Conservation (phyloP, 1,140 invertebrate genomes). For the Drosophila trapezifrons region DNA sequence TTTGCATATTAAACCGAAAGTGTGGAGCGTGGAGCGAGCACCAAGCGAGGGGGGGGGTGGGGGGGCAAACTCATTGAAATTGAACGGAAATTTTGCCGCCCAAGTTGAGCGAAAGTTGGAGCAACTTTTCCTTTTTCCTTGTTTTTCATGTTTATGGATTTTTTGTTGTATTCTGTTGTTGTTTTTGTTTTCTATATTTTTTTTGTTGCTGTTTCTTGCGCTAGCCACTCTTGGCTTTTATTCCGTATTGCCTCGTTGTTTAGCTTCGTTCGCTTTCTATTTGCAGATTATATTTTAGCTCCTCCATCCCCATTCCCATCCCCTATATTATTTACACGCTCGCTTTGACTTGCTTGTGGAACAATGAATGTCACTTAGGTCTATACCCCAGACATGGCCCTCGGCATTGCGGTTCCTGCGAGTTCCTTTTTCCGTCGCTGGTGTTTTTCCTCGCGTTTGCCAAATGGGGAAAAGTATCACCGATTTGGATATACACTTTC, state of each 20-base stretch:
- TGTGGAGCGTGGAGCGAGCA: neutral
- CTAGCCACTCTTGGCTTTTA: conserved; percentile 30
- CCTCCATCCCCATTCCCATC: neutral
- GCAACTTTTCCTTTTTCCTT: conserved; percentile 36
- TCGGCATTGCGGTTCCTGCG: conserved; percentile 16
- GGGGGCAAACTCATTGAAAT: conserved; percentile 38
- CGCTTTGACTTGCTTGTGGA: conserved; percentile 64
- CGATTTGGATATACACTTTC: neutral
- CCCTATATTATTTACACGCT: conserved; percentile 62
- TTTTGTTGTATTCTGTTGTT: conserved; percentile 10
- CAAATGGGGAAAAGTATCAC: no score
- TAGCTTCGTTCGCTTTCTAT: conserved; percentile 31
- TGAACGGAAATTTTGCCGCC: conserved; percentile 54
- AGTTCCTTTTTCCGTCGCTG: conserved; percentile 11
- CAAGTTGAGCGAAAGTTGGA: conserved; percentile 51
- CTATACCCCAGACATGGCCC: conserved; percentile 71
- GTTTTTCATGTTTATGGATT: conserved; percentile 38
- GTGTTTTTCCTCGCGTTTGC: neutral
- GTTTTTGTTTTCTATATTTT: conserved; percentile 14
- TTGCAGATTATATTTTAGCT: conserved; percentile 56
- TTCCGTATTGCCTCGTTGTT: conserved; percentile 32
- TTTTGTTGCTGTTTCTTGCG: no score
- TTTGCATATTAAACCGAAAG: conserved; percentile 53
- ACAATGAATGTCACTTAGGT: conserved; percentile 71
- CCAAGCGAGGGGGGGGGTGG: neutral